Percentiles rank a stretch among this genome's conserved stretches.
Evolutionary conservation across 2,888 invertebrate species (phyloP).

Genomic region (Xanthorhoe designata): DNA sequence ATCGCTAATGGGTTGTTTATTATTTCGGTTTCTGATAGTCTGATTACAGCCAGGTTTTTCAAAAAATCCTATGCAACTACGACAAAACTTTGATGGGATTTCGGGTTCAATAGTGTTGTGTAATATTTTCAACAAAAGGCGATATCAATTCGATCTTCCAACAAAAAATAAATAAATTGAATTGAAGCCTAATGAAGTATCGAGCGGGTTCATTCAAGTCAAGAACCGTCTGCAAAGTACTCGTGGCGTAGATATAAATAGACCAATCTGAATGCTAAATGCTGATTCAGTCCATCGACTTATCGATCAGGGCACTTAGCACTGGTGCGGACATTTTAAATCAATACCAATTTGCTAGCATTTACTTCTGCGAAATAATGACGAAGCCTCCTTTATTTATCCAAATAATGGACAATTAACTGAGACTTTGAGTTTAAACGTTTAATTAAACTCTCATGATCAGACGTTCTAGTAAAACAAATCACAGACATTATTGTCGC

Average conservation of each 20-base stretch:
- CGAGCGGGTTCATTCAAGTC: constrained; percentile 18
- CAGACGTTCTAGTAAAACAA: too few relatives aligned
- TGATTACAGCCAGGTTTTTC: too few relatives aligned
- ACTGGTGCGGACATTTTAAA: constrained; percentile 3
- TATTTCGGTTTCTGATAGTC: too few relatives aligned
- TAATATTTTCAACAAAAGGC: background rate
- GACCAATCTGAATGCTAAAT: constrained; percentile 36
- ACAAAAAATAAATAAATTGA: constrained; percentile 5
- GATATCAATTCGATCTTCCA: background rate
- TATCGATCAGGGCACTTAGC: constrained; percentile 44
- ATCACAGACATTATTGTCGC: too few relatives aligned
- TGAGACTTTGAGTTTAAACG: background rate
- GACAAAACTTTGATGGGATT: background rate
- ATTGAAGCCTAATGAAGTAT: constrained; percentile 2
- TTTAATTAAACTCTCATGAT: too few relatives aligned
- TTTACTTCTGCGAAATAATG: background rate
- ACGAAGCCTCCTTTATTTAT: background rate
- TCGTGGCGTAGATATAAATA: constrained; percentile 24
- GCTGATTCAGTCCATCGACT: constrained; percentile 42
- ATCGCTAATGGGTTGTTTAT: too few relatives aligned
- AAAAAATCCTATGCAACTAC: background rate
- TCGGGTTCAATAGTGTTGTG: background rate
- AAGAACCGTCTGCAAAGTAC: constrained; percentile 13
- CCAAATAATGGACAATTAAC: background rate
- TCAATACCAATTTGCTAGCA: background rate